Evolutionary conservation across 1,140 invertebrate genomes (phyloP), one percentile per base, ranked within the genome.

Genomic region (Ips nitidus): DNA sequence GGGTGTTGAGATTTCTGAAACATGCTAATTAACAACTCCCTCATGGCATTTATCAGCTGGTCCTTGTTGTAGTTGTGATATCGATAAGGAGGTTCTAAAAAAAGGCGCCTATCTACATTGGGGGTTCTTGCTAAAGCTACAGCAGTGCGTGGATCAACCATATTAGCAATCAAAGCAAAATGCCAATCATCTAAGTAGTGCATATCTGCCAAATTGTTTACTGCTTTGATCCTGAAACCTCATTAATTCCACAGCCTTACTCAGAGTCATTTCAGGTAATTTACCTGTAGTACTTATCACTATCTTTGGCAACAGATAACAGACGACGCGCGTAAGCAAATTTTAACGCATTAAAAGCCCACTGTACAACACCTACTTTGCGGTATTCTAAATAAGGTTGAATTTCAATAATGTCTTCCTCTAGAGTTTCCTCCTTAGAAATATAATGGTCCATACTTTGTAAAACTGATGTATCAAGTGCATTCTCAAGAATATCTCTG

Each of bases 71-170:
- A 81, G 45, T 81, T 81, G 4, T 83, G 73, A 75, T 84, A 80
- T 69, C 82, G 82, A 47, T 86, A 83, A 1, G 87, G 87, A 4
- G 88, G 86, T 50, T 85, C 84, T n/a, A 89, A 73, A 75, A 90
- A 89, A 69, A 88, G 88, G 37, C 84, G 78, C 60, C 83, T 74
- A 76, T 90, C 85, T 36, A 82, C 83, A 71, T 85, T 82, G 45
- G 80, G 73, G 5, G 84, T 85, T 73, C 88, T 77, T 40, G 88
- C 87, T 40, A 91, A 80, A 42, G 84, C 82, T 2, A 89, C 83
- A 2, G 88, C 88, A 42, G 87, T 90, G 75, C 82, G 84, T 53
- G 85, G 82, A 79, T 90, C 86, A 52, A 88, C 81, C 74, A 86
- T 86, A 80, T 89, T 88, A 7, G 88, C 87, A 52, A 90, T 80